phyloP scores from a whole-genome alignment of 2,888 invertebrate genomes.

The Molanna angustata region DNA sequence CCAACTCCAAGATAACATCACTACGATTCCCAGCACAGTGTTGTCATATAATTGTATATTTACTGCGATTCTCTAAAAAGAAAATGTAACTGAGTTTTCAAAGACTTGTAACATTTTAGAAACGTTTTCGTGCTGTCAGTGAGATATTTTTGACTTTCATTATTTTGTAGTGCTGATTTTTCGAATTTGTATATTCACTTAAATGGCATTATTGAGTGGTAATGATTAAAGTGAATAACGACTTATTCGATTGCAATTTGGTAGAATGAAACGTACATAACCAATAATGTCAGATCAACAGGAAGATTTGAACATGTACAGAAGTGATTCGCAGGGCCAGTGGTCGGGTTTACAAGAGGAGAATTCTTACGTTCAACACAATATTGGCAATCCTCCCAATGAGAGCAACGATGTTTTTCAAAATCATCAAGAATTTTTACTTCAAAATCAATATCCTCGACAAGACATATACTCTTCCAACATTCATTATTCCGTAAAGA shows the following conservation, averaged over 20 bases:
- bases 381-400: slow-evolving; percentile 9
- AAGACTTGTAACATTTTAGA: not conserved
- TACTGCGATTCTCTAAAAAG: no score
- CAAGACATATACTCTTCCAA: slow-evolving; percentile 19
- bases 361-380: slow-evolving; percentile 12
- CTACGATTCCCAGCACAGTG: no score
- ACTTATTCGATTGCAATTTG: not conserved
- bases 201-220: not conserved
- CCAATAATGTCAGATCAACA: slow-evolving; percentile 54
- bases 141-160: slow-evolving; percentile 11
- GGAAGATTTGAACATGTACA: slow-evolving; percentile 51
- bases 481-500: slow-evolving; percentile 8
- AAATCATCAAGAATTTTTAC: slow-evolving; percentile 17
- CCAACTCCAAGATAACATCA: no score
- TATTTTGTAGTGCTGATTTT: not conserved
- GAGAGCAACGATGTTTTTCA: slow-evolving; percentile 13
- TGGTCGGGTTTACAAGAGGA: slow-evolving; percentile 37
- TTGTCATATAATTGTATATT: no score
- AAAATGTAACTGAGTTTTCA: no score
- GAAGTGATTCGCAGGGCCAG: slow-evolving; percentile 47
- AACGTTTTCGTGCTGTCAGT: slow-evolving; percentile 9
- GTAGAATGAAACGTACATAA: slow-evolving; percentile 7
- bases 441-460: slow-evolving; percentile 15
- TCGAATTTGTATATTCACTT: not conserved
- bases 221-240: not conserved